Base-by-base conservation (phyloP, 2,113 vertebrate species). In the Aptenodytes forsteri region DNA sequence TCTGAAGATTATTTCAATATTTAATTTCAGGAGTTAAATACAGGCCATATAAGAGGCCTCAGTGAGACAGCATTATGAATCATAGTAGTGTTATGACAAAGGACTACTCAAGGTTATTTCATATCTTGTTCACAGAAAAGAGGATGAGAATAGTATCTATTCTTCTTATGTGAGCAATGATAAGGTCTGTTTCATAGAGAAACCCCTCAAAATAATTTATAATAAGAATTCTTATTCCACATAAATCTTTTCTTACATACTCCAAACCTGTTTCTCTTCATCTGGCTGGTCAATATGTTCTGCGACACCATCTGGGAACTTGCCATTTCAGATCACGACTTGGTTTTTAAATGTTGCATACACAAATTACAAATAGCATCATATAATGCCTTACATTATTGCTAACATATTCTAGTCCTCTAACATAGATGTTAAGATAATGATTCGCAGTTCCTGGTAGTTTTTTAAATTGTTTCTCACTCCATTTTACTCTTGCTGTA, bases 261-360 rank as follows among this genome's bases (percentile, higher is more conserved):
- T 89, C 58, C 30, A 92, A 69, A 79, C 11, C 13, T 52, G 15
- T 40, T 95, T 84, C 17, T 84, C 7, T 72, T 92, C 61, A 92
- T 91, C 65, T 92, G 61, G 3, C 13, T 89, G 88, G 83, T 85
- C 86, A 89, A 13, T 56, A 69, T 72, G 86, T 87, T 87, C 80
- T 72, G 8, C 56, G 54, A 27, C 49, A 87, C 77, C 90, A 79
- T 85, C 89, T 95, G 77, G 80, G 95, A 97, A 97, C 97, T 98
- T 98, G 96, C 92, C 55, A 94, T 96, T 92, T 98, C 87, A 96
- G 97, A 97, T 97, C 89, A 89, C 10, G 12, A 94, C 96, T 95
- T 90, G 55, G 91, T 98, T 97, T 96, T 95, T 49, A 95, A 97
- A 96, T 91, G 82, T 93, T 98, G 90, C 89, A 76, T 69, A 38